Base-by-base conservation (phyloP, 2,797 vertebrate species). In the Staurois parvus region DNA sequence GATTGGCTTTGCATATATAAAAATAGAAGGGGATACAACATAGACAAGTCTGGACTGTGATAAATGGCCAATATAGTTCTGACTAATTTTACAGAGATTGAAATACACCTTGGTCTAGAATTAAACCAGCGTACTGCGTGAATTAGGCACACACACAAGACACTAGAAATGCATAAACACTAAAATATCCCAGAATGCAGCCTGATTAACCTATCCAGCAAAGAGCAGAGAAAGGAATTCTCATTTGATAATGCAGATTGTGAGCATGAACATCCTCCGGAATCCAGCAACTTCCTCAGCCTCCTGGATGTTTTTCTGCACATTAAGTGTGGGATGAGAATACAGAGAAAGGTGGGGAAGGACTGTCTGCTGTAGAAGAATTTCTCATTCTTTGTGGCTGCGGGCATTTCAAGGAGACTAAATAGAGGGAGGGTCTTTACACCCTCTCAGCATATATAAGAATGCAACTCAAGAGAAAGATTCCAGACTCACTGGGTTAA, bases 401-500 rank as follows among this genome's bases (percentile, higher is more conserved):
- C 62, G 75, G 59, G 79, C 76, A 74, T 79, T 79, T 83, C 56
- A 79, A 84, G 84, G 75, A 83, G 80, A 87, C 85, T 73, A 82
- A 79, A 83, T 70, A 45, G 48, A 79, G 75, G 85, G 81, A 79
- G 76, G 69, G 42, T 87, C 81, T 72, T 26, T 76, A 19, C 34
- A 79, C 75, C 30, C 52, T 70, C 75, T 72, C 48, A 34, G 52
- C 76, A 81, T 70, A 83, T 83, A 78, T 83, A 79, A 74, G 81
- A 78, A 83, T 79, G 52, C 69, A 84, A 79, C 70, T 83, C 30
- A 68, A 66, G 64, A 45, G 69, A 75, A 83, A 67, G 69, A 83
- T 67, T 83, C 75, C 48, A 87, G 76, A 40, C 70, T 87, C 68
- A 70, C 76, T 79, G 62, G 70, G 81, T 77, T 79, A 83, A 87